A percentile compares a stretch with the other conserved stretches of the same genome.
Conservation (phyloP, 2,888 invertebrate genomes). For the Ephialtes manifestator region DNA sequence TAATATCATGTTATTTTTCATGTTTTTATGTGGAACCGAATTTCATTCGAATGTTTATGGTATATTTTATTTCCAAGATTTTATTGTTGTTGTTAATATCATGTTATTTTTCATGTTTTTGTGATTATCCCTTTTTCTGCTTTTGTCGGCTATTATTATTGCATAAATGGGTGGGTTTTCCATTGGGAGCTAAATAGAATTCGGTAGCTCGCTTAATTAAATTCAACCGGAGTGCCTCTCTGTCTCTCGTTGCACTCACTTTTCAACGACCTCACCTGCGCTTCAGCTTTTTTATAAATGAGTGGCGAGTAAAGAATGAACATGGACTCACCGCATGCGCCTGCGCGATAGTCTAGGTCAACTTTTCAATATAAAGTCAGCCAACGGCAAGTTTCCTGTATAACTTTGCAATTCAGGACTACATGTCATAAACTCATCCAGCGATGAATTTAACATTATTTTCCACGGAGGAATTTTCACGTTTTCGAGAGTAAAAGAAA, state of each 20-base stretch:
- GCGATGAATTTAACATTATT: not conserved
- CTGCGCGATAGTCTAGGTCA: not conserved
- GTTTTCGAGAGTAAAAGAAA: not conserved
- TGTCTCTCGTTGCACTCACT: conserved; percentile 13
- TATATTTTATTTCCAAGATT: not conserved
- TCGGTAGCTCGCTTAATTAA: conserved; percentile 45
- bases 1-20: too few species aligned
- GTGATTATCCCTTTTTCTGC: not conserved
- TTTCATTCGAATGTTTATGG: conserved; percentile 28
- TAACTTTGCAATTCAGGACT: not conserved
- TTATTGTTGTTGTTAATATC: too few species aligned
- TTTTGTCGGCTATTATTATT: not conserved
- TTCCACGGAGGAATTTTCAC: not conserved
- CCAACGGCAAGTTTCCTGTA: not conserved
- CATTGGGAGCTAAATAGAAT: conserved; percentile 12
- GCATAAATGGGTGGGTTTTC: not conserved
- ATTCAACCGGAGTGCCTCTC: conserved; percentile 35
- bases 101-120: not conserved
- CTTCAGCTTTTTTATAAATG: conserved; percentile 36
- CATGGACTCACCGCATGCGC: conserved; percentile 4
- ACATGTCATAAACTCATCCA: not conserved
- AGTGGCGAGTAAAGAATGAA: conserved; percentile 22
- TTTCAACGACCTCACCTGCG: not conserved
- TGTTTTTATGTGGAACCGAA: too few species aligned
- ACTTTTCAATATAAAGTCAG: conserved; percentile 20